Percentiles rank a stretch among this genome's conserved stretches.
Evolutionary conservation across 37 sponge, comb jelly and placozoan genomes (phyloP).

Genomic region (Spongia lamella): DNA sequence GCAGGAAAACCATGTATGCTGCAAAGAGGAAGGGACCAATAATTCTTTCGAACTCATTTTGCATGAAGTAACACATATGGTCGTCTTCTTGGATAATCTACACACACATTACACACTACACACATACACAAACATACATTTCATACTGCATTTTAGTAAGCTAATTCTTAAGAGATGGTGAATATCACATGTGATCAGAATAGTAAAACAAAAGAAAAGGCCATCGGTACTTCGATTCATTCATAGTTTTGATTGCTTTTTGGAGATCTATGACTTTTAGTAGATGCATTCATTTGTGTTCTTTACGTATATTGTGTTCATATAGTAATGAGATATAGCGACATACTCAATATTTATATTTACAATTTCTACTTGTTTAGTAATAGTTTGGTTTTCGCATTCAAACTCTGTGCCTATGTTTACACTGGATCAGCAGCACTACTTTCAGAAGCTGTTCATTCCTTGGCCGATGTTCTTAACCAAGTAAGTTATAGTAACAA

Average conservation of each 20-base stretch:
- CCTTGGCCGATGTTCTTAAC: conserved; percentile 90
- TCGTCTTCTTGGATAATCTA: too few species aligned
- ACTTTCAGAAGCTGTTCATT: conserved; percentile 96
- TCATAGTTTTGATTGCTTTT: too few species aligned
- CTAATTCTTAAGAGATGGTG: too few species aligned
- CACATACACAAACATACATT: conserved; percentile 8
- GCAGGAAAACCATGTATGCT: too few species aligned
- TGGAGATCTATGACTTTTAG: not conserved
- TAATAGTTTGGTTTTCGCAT: conserved; percentile 74
- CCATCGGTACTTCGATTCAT: too few species aligned
- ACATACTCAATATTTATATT: conserved; percentile 1
- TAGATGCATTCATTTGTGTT: not conserved
- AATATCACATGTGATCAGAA: too few species aligned
- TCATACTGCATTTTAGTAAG: too few species aligned
- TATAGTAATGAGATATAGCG: not conserved
- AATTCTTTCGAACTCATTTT: too few species aligned
- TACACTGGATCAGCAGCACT: conserved; percentile 95
- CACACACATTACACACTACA: not conserved
- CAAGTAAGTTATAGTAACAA: too few species aligned
- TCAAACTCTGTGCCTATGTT: conserved; percentile 84
- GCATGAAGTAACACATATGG: too few species aligned
- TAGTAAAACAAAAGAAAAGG: too few species aligned
- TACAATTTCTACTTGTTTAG: conserved; percentile 45
- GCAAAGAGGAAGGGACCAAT: too few species aligned
- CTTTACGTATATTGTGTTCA: not conserved